phyloP scores from a whole-genome alignment of 2,113 vertebrate genomes.

The Boulengeromyrus knoepffleri region DNA sequence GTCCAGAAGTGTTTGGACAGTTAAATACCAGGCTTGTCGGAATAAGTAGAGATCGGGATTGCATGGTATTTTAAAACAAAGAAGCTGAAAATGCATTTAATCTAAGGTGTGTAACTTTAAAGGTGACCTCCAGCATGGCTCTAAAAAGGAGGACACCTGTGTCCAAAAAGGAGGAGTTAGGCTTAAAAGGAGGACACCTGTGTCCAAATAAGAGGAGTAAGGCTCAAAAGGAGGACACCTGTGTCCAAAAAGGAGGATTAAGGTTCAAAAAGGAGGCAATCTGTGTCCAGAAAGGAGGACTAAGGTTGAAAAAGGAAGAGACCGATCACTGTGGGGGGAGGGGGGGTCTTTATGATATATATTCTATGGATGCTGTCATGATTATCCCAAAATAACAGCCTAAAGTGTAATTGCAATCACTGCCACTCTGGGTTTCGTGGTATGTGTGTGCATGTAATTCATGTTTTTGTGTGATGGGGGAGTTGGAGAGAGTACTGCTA shows the following conservation, averaged over 20 bases:
- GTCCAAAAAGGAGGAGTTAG: background rate
- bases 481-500: background rate
- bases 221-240: no score
- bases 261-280: background rate
- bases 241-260: background rate
- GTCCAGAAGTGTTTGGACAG: background rate
- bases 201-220: no score
- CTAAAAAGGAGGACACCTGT: background rate
- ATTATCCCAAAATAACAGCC: background rate
- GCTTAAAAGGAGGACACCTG: background rate
- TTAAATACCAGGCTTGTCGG: background rate
- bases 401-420: background rate
- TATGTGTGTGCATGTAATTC: background rate
- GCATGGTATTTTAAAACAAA: background rate
- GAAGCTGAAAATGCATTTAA: background rate
- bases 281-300: background rate
- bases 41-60: background rate
- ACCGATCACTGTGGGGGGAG: background rate
- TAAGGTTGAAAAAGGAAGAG: background rate
- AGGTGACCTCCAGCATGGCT: background rate
- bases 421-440: background rate
- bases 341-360: background rate
- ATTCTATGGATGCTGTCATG: background rate
- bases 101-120: background rate
- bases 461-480: background rate